Evolutionary conservation across 1,140 invertebrate genomes (phyloP).

Genomic region (Probaryconus sp.): DNA sequence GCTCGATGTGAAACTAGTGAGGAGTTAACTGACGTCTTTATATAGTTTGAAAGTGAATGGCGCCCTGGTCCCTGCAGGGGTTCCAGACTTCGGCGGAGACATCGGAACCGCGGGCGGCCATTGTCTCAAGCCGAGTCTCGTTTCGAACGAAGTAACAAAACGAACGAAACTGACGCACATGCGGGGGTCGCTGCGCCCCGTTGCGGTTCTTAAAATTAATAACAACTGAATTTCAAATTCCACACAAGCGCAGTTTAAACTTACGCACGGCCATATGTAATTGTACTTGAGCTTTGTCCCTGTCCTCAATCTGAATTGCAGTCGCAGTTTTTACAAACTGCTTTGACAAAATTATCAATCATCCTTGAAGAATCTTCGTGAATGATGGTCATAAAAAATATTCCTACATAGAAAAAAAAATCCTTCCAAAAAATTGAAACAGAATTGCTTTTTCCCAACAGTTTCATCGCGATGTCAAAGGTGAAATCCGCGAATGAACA

Average conservation of each 20-base stretch:
- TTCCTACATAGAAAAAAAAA: too few species aligned
- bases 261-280: too few species aligned
- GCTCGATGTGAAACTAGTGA: conserved; percentile 68
- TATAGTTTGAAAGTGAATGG: conserved; percentile 73
- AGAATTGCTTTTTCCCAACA: neutral
- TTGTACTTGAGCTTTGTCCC: too few species aligned
- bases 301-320: too few species aligned
- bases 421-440: too few species aligned
- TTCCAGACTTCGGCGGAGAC: conserved; percentile 77
- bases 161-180: conserved; percentile 68
- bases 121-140: conserved; percentile 73
- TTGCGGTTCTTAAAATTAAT: conserved; percentile 72
- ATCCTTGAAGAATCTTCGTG: too few species aligned
- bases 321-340: too few species aligned
- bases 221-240: conserved; percentile 71
- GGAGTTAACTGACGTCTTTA: conserved; percentile 77
- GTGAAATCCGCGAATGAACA: conserved; percentile 30
- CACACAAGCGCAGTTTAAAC: conserved; percentile 9
- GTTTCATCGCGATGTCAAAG: conserved; percentile 28
- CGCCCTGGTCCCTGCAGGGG: conserved; percentile 73
- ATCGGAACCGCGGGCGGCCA: conserved; percentile 75
- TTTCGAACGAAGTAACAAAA: conserved; percentile 54
- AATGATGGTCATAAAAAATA: too few species aligned
- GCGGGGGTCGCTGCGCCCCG: conserved; percentile 67
- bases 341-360: too few species aligned